phyloP scores from a whole-genome alignment of 2,888 invertebrate genomes.

The Cerastoderma edule region DNA sequence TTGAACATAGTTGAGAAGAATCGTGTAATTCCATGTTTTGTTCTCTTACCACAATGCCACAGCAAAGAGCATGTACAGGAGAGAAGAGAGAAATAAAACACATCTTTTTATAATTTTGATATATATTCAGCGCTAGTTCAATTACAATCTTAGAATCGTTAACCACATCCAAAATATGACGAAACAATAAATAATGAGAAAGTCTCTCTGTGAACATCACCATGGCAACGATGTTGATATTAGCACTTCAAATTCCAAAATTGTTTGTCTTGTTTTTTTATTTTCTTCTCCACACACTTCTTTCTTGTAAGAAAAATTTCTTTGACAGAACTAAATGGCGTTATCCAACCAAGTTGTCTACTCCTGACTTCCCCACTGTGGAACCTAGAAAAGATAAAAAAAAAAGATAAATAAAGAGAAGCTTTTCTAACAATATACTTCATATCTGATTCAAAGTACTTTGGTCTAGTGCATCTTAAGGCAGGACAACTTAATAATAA shows the following conservation, averaged over 20 bases:
- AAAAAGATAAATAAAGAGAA: too few relatives aligned
- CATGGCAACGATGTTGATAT: background rate
- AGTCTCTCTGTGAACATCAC: background rate
- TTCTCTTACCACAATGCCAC: background rate
- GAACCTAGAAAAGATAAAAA: conserved; percentile 38
- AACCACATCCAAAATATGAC: background rate
- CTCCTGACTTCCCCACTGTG: conserved; percentile 48
- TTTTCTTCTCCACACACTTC: too few relatives aligned
- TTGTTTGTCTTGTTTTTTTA: too few relatives aligned
- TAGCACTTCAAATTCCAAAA: conserved; percentile 17
- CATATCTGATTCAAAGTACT: too few relatives aligned
- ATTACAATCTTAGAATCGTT: conserved; percentile 5
- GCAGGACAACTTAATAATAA: too few relatives aligned
- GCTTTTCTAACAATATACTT: too few relatives aligned
- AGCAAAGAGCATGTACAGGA: conserved; percentile 1
- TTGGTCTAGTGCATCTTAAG: too few relatives aligned
- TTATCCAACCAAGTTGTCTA: too few relatives aligned
- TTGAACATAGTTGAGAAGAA: too few relatives aligned
- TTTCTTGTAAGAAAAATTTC: too few relatives aligned
- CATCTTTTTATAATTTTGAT: conserved; percentile 12
- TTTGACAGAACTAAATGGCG: too few relatives aligned
- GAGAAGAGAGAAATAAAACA: background rate
- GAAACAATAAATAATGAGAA: background rate
- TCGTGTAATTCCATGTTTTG: too few relatives aligned
- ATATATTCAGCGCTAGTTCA: conserved; percentile 11